Conservation (phyloP, 1,140 invertebrate species). For the Anoplophora glabripennis region DNA sequence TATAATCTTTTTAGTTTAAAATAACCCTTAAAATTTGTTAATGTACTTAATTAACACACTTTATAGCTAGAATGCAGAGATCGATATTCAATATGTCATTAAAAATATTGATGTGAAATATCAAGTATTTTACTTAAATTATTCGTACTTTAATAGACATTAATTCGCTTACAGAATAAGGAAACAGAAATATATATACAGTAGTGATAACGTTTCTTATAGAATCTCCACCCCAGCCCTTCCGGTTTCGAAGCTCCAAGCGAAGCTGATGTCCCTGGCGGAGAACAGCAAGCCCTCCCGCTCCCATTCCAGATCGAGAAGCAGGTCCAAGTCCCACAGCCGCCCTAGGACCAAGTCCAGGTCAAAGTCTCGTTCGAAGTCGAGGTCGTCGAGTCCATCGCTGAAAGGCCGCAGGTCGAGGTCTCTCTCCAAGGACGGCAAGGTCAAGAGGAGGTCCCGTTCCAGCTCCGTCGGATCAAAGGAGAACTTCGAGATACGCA, state of each 20-base stretch:
- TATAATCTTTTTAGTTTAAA: too few relatives aligned
- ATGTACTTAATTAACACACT: too few relatives aligned
- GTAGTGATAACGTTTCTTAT: neutral
- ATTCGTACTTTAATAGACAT: neutral
- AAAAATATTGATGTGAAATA: too few relatives aligned
- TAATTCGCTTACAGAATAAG: too few relatives aligned
- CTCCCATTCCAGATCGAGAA: conserved; percentile 41
- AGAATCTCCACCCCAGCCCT: conserved; percentile 49
- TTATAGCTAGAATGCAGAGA: too few relatives aligned
- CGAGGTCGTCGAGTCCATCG: conserved; percentile 43
- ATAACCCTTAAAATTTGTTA: too few relatives aligned
- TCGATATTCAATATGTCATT: too few relatives aligned
- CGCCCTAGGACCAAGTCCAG: conserved; percentile 37
- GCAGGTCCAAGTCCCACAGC: conserved; percentile 36
- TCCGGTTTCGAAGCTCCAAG: conserved; percentile 58
- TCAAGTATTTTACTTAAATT: neutral
- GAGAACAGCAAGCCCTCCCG: conserved; percentile 50
- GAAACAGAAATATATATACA: too few relatives aligned
- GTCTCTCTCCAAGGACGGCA: conserved; percentile 31
- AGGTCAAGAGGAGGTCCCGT: conserved; percentile 41
- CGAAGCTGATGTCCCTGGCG: conserved; percentile 59
- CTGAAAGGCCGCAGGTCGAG: conserved; percentile 31
- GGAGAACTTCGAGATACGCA: conserved; percentile 69
- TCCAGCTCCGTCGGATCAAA: conserved; percentile 47
- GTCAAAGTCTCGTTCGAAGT: conserved; percentile 48